Evolutionary conservation across 2,113 vertebrate genomes (phyloP).

Genomic region (Dicentrarchus labrax): DNA sequence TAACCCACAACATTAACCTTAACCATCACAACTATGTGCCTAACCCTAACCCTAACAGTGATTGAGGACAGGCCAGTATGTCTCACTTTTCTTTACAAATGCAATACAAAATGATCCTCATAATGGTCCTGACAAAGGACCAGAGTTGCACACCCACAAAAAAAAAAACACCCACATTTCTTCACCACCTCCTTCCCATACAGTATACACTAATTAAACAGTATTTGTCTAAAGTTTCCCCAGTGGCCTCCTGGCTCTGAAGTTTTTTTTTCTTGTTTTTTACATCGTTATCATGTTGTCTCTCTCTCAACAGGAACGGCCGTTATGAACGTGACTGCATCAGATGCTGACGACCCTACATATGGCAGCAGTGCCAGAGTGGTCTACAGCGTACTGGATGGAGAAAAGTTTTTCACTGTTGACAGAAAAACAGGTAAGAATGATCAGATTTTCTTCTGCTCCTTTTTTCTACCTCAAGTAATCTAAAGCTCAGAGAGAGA

Average conservation of each 20-base stretch:
- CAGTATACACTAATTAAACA: background rate
- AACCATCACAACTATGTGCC: background rate
- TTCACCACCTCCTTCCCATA: background rate
- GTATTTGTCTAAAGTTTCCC: slow-evolving; percentile 12
- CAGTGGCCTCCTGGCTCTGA: background rate
- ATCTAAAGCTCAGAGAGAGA: slow-evolving; percentile 31
- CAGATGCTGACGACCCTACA: slow-evolving; percentile 94
- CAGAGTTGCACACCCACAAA: too few relatives aligned
- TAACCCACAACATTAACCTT: background rate
- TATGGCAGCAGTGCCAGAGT: slow-evolving; percentile 96
- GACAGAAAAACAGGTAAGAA: slow-evolving; percentile 94
- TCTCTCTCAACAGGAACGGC: slow-evolving; percentile 90
- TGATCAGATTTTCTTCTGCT: background rate
- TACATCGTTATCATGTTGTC: slow-evolving; percentile 19
- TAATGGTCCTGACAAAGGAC: slow-evolving; percentile 2
- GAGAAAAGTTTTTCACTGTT: slow-evolving; percentile 94
- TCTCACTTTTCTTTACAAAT: background rate
- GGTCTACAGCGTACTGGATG: slow-evolving; percentile 96
- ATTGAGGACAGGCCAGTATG: background rate
- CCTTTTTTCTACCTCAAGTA: slow-evolving; percentile 9
- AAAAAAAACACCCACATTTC: too few relatives aligned
- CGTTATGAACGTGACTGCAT: slow-evolving; percentile 97
- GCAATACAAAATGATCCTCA: background rate
- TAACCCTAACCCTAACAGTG: background rate
- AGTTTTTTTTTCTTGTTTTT: slow-evolving; percentile 9